Percentiles rank a stretch among this genome's conserved stretches.
Evolutionary conservation across 2,113 vertebrate genomes (phyloP).

Genomic region (Sebastes schlegelii): DNA sequence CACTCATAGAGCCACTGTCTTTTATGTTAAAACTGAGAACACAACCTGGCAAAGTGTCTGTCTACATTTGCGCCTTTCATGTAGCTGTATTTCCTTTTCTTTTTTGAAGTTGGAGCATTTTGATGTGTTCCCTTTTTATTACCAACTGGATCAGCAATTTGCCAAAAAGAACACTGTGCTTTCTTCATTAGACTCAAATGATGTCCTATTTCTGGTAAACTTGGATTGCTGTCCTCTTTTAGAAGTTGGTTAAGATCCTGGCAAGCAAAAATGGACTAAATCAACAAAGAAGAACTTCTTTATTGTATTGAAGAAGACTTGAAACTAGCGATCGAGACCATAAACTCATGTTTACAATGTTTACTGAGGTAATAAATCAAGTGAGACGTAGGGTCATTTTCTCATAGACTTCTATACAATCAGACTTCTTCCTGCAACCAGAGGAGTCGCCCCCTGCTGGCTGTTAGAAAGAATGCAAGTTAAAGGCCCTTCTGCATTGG

Average conservation of each 20-base stretch:
- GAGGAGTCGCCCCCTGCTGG: no score
- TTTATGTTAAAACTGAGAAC: slow-evolving; percentile 16
- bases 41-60: not conserved
- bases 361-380: no score
- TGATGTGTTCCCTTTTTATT: slow-evolving; percentile 41
- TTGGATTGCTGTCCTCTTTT: slow-evolving; percentile 39
- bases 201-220: slow-evolving; percentile 34
- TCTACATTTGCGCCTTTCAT: slow-evolving; percentile 23
- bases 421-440: no score
- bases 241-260: slow-evolving; percentile 31
- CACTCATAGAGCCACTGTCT: slow-evolving; percentile 9
- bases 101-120: slow-evolving; percentile 18
- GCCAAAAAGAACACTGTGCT: slow-evolving; percentile 39
- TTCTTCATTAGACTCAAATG: slow-evolving; percentile 37
- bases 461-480: no score
- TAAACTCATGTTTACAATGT: no score
- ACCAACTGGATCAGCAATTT: slow-evolving; percentile 35
- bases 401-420: no score
- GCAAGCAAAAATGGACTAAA: slow-evolving; percentile 3
- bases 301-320: no score
- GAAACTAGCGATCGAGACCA: no score
- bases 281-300: slow-evolving; percentile 11
- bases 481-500: no score
- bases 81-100: slow-evolving; percentile 1
- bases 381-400: no score